Evolutionary conservation across 2,113 vertebrate species (phyloP), one percentile per base, ranked within the genome.

Genomic region (Pterophyllum scalare): DNA sequence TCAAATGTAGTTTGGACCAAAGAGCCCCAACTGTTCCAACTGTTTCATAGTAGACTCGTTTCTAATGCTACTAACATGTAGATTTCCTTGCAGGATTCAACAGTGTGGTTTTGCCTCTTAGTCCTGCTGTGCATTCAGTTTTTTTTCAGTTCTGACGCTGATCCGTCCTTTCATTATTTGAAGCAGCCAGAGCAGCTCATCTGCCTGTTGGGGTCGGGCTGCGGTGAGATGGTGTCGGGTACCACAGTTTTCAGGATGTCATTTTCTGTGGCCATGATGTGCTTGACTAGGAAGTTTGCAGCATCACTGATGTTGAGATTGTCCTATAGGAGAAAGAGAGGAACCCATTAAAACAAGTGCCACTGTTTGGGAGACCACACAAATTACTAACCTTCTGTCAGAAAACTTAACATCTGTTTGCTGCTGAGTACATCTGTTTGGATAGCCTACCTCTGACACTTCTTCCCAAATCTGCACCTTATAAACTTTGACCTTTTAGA

Each of bases 221-320:
- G 96, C 3, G 97, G 98, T 14, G 97, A 97, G 91, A 99, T 92
- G 59, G 97, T 94, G 89, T 98, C 98, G 0, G 97, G 95, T 54
- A 97, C 93, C 22, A 96, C 87, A 0, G 95, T 93, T 83, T 97
- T 97, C 90, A 97, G 91, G 78, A 97, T 95, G 88, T 98, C 97
- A 22, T 96, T 97, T 91, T 99, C 98, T 1, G 95, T 98, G 20
- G 97, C 97, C 87, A 99, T 98, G 80, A 99, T 99, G 90, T 99
- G 98, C 87, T 98, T 98, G 89, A 99, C 98, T 85, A 99, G 94
- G 93, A 97, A 97, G 92, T 97, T 97, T 79, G 98, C 97, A 33
- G 98, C 98, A 92, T 99, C 97, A 0, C 95, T 95, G 57, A 99
- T 98, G 94, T 99, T 99, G 91, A 98, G 95, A 58, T 99, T 98